These are phyloP conservation scores for Okamejei kenojei DNA, from an alignment of 2,797 vertebrate species.

Conservation along the genomic window DNA sequence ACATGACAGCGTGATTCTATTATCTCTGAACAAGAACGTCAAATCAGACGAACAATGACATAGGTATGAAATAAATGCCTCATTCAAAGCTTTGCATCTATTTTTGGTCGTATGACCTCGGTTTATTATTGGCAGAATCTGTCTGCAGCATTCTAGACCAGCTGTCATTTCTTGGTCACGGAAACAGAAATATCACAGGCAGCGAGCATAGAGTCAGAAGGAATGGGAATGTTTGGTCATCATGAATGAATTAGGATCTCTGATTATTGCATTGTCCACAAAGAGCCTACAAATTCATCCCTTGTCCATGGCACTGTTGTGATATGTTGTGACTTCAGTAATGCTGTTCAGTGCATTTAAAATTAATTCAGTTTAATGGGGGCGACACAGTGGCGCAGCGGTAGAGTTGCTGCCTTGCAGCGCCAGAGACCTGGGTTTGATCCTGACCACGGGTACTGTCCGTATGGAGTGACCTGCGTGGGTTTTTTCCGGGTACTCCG, in stretches of 20 bases:
- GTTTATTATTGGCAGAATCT: conserved; percentile 12
- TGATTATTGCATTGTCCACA: background rate
- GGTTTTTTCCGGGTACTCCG: no score
- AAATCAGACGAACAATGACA: background rate
- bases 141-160: background rate
- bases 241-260: background rate
- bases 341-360: no score
- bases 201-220: background rate
- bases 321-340: no score
- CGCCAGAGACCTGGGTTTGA: no score
- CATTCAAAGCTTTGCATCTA: background rate
- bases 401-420: no score
- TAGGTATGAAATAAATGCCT: conserved; percentile 25
- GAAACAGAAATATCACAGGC: conserved; percentile 12
- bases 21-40: background rate
- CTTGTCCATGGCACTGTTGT: no score
- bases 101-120: conserved; percentile 16
- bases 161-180: conserved; percentile 30
- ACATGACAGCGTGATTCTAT: background rate
- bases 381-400: no score
- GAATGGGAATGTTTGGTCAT: background rate
- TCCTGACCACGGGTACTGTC: no score
- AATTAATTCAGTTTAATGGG: no score
- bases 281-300: no score
- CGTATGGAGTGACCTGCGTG: no score